Evolutionary conservation across 2,113 vertebrate genomes (phyloP).

Genomic region (Chascanopsetta lugubris): DNA sequence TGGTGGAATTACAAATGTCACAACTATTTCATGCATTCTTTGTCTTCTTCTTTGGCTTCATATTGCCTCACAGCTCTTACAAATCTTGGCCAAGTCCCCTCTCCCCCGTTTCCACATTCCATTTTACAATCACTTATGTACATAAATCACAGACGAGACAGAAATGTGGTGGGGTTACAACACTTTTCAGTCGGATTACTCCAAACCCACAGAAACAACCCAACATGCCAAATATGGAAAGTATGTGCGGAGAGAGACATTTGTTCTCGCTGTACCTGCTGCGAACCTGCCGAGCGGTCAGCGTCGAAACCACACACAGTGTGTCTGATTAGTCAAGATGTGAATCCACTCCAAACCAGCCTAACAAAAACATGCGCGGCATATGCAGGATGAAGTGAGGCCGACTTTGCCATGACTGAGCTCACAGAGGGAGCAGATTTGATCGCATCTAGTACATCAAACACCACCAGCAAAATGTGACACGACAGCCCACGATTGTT

Average conservation of each 20-base stretch:
- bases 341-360: slow-evolving; percentile 26
- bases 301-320: slow-evolving; percentile 36
- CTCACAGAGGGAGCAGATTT: slow-evolving; percentile 54
- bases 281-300: slow-evolving; percentile 24
- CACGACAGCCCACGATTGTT: slow-evolving; percentile 70
- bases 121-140: slow-evolving; percentile 26
- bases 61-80: slow-evolving; percentile 28
- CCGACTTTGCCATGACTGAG: slow-evolving; percentile 34
- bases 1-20: too few species aligned
- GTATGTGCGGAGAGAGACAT: slow-evolving; percentile 31
- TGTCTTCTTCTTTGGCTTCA: slow-evolving; percentile 21
- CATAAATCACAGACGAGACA: slow-evolving; percentile 33
- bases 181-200: slow-evolving; percentile 7
- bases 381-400: slow-evolving; percentile 40
- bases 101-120: slow-evolving; percentile 40
- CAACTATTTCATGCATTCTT: background rate
- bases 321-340: slow-evolving; percentile 38
- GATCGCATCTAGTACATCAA: slow-evolving; percentile 70
- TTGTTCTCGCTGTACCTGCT: slow-evolving; percentile 6
- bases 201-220: slow-evolving; percentile 18
- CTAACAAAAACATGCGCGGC: slow-evolving; percentile 29
- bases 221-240: slow-evolving; percentile 36
- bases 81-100: slow-evolving; percentile 29
- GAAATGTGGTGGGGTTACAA: slow-evolving; percentile 28
- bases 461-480: slow-evolving; percentile 57